A percentile compares a stretch with the other conserved stretches of the same genome.
Evolutionary conservation across 2,113 vertebrate species (phyloP).

Genomic region (Perognathus longimembris): DNA sequence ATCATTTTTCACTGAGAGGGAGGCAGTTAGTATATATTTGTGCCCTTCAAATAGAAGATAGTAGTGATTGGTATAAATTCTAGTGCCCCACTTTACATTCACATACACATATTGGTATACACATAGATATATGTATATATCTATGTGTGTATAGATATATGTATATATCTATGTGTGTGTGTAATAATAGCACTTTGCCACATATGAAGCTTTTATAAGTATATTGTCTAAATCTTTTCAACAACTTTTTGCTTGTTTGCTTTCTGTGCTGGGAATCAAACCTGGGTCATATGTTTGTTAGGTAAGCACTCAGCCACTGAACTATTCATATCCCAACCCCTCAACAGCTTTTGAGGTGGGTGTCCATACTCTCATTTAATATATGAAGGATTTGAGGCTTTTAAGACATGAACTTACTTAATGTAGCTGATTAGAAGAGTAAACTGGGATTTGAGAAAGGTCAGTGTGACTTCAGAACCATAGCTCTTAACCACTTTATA

Average conservation of each 20-base stretch:
- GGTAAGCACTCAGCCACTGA: neutral
- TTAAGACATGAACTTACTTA: constrained; percentile 21
- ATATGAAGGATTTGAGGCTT: constrained; percentile 24
- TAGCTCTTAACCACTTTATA: neutral
- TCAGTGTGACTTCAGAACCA: neutral
- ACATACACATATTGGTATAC: too few species aligned
- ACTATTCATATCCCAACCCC: neutral
- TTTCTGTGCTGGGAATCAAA: neutral
- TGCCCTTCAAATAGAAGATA: neutral
- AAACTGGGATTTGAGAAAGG: constrained; percentile 11
- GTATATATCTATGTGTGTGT: too few species aligned
- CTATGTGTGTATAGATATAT: too few species aligned
- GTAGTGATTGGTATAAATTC: neutral
- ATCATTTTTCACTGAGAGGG: neutral
- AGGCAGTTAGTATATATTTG: constrained; percentile 38
- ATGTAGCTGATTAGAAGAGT: neutral
- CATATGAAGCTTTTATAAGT: neutral
- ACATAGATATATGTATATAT: too few species aligned
- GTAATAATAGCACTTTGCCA: neutral
- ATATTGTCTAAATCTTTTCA: constrained; percentile 15
- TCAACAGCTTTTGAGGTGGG: constrained; percentile 5
- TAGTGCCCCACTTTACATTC: too few species aligned
- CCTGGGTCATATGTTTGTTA: neutral
- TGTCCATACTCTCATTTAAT: constrained; percentile 30
- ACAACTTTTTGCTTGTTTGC: neutral